These are phyloP conservation scores for Monopterus albus DNA, from an alignment of 2,113 vertebrate species.

Conservation along the genomic window DNA sequence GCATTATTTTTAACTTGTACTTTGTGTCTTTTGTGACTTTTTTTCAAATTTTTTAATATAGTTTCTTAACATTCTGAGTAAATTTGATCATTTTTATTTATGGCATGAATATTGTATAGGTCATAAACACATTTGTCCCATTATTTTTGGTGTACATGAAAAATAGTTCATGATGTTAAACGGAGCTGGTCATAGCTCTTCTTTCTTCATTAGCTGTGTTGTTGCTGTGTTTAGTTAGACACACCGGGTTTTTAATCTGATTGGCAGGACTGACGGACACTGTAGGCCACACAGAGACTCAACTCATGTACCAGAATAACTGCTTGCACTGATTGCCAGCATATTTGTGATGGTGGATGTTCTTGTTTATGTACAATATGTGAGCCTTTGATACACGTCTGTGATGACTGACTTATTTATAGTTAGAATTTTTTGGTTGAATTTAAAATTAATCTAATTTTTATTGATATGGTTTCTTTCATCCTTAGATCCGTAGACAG, in stretches of 20 bases:
- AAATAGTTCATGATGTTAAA: background rate
- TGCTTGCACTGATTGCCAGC: background rate
- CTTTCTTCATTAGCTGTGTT: slow-evolving; percentile 50
- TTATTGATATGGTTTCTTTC: background rate
- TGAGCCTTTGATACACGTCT: background rate
- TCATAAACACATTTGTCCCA: background rate
- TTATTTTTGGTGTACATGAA: background rate
- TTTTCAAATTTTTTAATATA: no score
- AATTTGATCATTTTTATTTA: no score
- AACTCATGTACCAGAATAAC: background rate
- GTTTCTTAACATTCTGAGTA: background rate
- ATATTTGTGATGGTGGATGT: background rate
- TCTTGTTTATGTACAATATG: background rate
- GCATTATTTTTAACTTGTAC: no score
- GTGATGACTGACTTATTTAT: background rate
- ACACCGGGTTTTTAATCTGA: slow-evolving; percentile 53
- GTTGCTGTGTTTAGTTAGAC: slow-evolving; percentile 55
- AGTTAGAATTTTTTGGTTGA: background rate
- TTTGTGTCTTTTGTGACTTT: background rate
- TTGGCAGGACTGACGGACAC: slow-evolving; percentile 30
- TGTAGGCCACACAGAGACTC: background rate
- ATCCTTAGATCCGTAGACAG: slow-evolving; percentile 93
- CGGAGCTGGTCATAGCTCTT: background rate
- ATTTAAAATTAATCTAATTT: no score
- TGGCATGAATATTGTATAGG: background rate